Conservation (phyloP, 2,113 vertebrate genomes). For the Trachemys scripta region DNA sequence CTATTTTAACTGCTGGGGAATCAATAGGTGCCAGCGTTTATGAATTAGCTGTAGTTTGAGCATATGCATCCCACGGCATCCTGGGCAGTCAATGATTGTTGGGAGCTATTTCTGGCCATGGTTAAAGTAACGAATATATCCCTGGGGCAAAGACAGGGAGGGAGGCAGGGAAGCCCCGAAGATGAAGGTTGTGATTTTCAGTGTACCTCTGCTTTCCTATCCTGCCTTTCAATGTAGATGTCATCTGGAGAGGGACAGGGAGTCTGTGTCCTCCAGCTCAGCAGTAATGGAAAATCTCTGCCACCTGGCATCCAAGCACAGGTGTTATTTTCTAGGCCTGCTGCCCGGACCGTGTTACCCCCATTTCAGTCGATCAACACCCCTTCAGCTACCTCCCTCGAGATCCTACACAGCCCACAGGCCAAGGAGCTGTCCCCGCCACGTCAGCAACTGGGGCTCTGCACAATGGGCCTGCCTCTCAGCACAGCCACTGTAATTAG, state of each 20-base stretch:
- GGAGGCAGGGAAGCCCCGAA: conserved; percentile 23
- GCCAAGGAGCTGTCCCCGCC: accelerated
- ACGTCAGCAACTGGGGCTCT: accelerated
- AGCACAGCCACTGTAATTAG: not conserved
- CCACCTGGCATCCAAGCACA: not conserved
- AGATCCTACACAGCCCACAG: not conserved
- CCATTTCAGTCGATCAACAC: accelerated
- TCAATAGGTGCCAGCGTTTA: conserved; percentile 50
- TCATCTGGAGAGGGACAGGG: accelerated
- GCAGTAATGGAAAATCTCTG: not conserved
- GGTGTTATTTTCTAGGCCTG: not conserved
- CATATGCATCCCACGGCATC: conserved; percentile 30
- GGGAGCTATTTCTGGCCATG: conserved; percentile 2
- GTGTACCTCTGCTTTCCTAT: accelerated
- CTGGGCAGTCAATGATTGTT: conserved; percentile 38
- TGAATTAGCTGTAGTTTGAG: conserved; percentile 40
- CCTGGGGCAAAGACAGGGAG: not conserved
- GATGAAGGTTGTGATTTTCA: conserved; percentile 31
- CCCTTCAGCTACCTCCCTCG: accelerated
- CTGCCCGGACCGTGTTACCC: not conserved
- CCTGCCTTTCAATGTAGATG: accelerated
- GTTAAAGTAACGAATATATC: conserved; percentile 18
- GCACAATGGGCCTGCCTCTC: not conserved
- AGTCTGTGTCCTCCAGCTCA: not conserved
- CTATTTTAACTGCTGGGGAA: conserved; percentile 1